Evolutionary conservation across 2,797 vertebrate species (phyloP).

Genomic region (Catostomus latipinnis): DNA sequence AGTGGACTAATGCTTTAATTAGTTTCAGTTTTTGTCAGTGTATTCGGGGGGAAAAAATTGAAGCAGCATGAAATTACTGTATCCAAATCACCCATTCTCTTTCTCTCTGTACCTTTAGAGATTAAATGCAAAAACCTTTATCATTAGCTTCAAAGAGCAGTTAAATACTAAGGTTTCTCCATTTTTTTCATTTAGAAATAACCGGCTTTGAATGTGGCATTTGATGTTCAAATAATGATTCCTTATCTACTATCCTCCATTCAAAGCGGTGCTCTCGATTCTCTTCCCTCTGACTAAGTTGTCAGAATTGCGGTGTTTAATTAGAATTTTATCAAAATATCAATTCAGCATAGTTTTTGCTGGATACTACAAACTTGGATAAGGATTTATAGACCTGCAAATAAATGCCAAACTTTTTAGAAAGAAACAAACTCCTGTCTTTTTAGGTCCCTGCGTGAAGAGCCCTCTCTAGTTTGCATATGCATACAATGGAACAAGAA

Average conservation of each 20-base stretch:
- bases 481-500: background rate
- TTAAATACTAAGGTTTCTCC: constrained; percentile 20
- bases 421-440: too few relatives aligned
- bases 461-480: background rate
- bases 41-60: background rate
- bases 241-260: constrained; percentile 37
- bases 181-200: background rate
- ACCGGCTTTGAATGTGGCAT: constrained; percentile 39
- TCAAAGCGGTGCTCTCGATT: constrained; percentile 6
- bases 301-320: constrained; percentile 3
- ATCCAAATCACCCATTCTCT: constrained; percentile 31
- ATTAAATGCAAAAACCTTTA: constrained; percentile 71
- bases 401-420: background rate
- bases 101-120: constrained; percentile 64
- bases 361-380: background rate
- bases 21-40: constrained; percentile 18
- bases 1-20: constrained; percentile 31
- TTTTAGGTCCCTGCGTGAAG: too few relatives aligned
- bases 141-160: constrained; percentile 32
- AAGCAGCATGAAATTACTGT: background rate
- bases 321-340: constrained; percentile 25
- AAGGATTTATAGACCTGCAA: background rate
- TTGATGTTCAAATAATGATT: constrained; percentile 36
- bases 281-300: constrained; percentile 29
- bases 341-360: background rate